Percentiles rank a stretch among this genome's conserved stretches.
Evolutionary conservation across 2,797 vertebrate species (phyloP).

Genomic region (Gymnocypris eckloni): DNA sequence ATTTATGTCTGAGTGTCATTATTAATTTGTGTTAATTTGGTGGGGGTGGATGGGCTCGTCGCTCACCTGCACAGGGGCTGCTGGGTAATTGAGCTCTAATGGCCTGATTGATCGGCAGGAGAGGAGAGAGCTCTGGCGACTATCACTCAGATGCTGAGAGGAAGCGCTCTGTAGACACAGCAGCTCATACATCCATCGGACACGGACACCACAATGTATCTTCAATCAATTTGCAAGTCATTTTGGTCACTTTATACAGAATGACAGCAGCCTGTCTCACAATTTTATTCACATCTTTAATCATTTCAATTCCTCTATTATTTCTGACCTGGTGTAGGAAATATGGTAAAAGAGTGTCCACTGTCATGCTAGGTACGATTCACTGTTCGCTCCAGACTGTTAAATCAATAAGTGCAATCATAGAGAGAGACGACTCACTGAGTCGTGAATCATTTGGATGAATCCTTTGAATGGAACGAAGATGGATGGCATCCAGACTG

Average conservation of each 20-base stretch:
- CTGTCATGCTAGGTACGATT: neutral
- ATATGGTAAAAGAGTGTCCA: neutral
- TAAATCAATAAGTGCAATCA: slow-evolving; percentile 56
- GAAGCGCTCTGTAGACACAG: slow-evolving; percentile 15
- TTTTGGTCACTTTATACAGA: slow-evolving; percentile 9
- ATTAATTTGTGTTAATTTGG: slow-evolving; percentile 87
- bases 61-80: slow-evolving; percentile 80
- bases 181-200: slow-evolving; percentile 12
- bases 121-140: slow-evolving; percentile 44
- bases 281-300: slow-evolving; percentile 7
- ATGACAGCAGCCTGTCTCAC: neutral
- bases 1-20: slow-evolving; percentile 86
- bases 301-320: slow-evolving; percentile 9
- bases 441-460: slow-evolving; percentile 54
- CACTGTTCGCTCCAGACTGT: slow-evolving; percentile 60
- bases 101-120: slow-evolving; percentile 82
- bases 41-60: slow-evolving; percentile 68
- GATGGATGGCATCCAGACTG: slow-evolving; percentile 41
- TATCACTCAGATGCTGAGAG: slow-evolving; percentile 10
- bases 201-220: slow-evolving; percentile 28
- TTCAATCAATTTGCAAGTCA: slow-evolving; percentile 31
- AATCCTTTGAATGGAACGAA: slow-evolving; percentile 48
- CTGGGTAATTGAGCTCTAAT: slow-evolving; percentile 86
- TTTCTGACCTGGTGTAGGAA: neutral
- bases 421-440: slow-evolving; percentile 42